Evolutionary conservation across 2,888 invertebrate genomes (phyloP), one percentile per base, ranked within the genome.

Genomic region (Trilocha varians): DNA sequence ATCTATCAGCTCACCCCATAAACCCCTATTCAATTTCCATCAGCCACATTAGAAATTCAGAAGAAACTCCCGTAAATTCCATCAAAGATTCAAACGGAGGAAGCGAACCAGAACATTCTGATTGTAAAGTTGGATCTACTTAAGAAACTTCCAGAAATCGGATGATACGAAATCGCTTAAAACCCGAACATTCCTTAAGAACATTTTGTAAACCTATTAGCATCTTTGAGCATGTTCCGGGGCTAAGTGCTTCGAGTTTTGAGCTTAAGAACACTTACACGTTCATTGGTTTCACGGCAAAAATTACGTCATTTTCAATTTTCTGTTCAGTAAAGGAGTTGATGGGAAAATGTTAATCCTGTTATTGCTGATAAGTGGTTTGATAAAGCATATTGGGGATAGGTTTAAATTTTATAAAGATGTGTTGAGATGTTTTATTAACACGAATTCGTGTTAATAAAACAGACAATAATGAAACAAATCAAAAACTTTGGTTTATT

Each of bases 191-290:
- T 53, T 50, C 57, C 46, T 52, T 52, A 48, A 51, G 62, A 62
- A 59, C 55, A 51, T 54, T 65, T 54, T 16, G 57, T 62, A 59
- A 67, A 63, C 62, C 60, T 65, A 65, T 72, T 69, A 69, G 51
- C 65, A 69, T 72, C 63, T 58, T 53, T 47, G 46, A 45, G 46
- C 46, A 25, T 1, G 25, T 25, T 25, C 5, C 25, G 25, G 8
- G 25, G 25, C 11, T 25, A 25, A 25, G 25, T 25, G 39, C 44
- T 11, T 9, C 25, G 11, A 25, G 25, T 3, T 25, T 39, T 35
- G 33, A 40, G 42, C 46, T 47, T 46, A 25, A 25, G 8, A 25
- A 11, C 25, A 25, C 25, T 25, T 25, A 25, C 11, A 25, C 47
- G 16, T 16, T 40, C 13, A 16, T 14, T 18, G 4, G 13, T 6